A percentile compares a stretch with the other conserved stretches of the same genome.
Conservation (phyloP, 2,113 vertebrate species). For the Psilopogon haemacephalus region DNA sequence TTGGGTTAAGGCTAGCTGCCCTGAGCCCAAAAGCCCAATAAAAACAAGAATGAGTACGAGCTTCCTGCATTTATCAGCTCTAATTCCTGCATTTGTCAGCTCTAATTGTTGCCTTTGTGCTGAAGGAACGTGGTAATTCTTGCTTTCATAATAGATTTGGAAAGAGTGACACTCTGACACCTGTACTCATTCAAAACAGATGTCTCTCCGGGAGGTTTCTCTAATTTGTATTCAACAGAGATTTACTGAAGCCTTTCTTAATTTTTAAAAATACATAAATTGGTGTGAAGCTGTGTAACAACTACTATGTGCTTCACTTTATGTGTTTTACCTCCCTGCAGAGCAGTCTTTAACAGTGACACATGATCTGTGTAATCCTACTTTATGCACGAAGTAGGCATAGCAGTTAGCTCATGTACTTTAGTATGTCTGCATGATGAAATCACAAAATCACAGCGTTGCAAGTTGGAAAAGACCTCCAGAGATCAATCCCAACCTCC, state of each 20-base stretch:
- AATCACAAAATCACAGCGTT: neutral
- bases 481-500: too few species aligned
- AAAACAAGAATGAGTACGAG: neutral
- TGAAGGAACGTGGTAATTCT: neutral
- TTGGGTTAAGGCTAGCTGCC: too few species aligned
- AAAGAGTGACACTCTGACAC: neutral
- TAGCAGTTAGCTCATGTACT: neutral
- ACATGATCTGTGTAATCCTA: neutral
- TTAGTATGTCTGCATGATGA: neutral
- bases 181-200: neutral
- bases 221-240: neutral
- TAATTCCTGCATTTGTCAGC: neutral
- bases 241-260: neutral
- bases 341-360: neutral
- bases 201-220: neutral
- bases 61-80: too few species aligned
- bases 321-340: neutral
- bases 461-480: too few species aligned
- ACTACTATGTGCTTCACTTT: too few species aligned
- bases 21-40: too few species aligned
- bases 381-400: neutral
- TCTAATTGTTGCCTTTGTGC: neutral
- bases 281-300: neutral
- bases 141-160: neutral
- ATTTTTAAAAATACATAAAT: neutral